Percentiles rank a stretch among this genome's conserved stretches.
Conservation (phyloP, 2,113 vertebrate species). For the Dolichallabes microphthalmus region DNA sequence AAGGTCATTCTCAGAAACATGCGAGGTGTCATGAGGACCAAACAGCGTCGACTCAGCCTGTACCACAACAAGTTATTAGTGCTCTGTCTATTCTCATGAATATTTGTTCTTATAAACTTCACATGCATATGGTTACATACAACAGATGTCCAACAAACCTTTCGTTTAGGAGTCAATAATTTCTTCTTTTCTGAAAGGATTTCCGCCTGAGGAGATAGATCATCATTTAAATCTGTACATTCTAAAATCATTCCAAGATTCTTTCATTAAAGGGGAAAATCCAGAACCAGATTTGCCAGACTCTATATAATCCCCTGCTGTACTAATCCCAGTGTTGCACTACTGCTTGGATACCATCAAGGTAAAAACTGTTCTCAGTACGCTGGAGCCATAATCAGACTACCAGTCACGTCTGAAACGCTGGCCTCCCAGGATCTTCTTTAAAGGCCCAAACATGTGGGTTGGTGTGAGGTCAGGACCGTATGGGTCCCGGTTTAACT, state of each 20-base stretch:
- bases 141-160: conserved; percentile 59
- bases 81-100: neutral
- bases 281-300: too few species aligned
- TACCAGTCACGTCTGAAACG: too few species aligned
- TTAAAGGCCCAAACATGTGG: too few species aligned
- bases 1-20: conserved; percentile 58
- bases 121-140: neutral
- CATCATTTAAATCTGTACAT: neutral
- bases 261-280: neutral
- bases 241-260: neutral
- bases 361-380: too few species aligned
- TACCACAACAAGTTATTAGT: conserved; percentile 23
- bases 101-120: neutral
- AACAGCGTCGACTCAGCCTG: conserved; percentile 79
- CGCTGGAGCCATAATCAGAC: too few species aligned
- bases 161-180: conserved; percentile 66
- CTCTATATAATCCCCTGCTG: too few species aligned
- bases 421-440: too few species aligned
- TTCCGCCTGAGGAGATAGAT: conserved; percentile 63
- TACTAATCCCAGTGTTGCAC: too few species aligned
- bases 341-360: too few species aligned
- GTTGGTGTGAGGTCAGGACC: too few species aligned
- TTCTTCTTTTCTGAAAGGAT: conserved; percentile 66
- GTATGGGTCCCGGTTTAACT: too few species aligned
- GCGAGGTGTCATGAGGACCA: conserved; percentile 89